Base-by-base conservation (phyloP, 2,113 vertebrate species). In the Scomber japonicus region DNA sequence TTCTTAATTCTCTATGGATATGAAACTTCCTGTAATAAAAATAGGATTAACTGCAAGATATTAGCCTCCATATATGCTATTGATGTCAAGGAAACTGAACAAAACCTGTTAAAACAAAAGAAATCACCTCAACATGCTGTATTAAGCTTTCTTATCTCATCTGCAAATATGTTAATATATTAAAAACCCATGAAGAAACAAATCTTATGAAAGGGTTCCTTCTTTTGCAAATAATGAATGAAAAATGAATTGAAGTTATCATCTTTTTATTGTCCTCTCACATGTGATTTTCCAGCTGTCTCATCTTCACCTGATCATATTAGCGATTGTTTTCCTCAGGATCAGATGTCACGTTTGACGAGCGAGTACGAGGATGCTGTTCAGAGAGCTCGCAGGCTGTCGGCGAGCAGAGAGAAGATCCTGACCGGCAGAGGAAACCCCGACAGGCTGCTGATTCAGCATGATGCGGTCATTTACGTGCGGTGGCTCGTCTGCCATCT, bases 401-500 rank as follows among this genome's bases (percentile, higher is more conserved):
- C 95, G 1, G 80, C 9, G 0, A 90, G 93, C 66, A 84, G 86
- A 77, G 94, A 94, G 78, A 92, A 84, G 79, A 85, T 95, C 35
- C 90, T 96, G 53, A 77, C 57, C 1, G 90, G 92, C 69, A 90
- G 81, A 59, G 94, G 80, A 76, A 94, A 85, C 77, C 64, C 64
- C 0, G 17, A 88, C 40, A 81, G 66, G 65, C 69, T 84, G 55
- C 86, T 95, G 75, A 94, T 86, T 3, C 84, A 65, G 80, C 95
- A 95, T 40, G 95, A 96, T 40, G 78, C 94, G 70, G 31, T 88
- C 44, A 93, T 96, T 80, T 95, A 95, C 51, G 92, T 90, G 2
- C 87, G 64, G 49, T 95, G 95, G 93, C 80, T 96, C 45, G 63
- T 95, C 75, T 96, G 93, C 71, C 94, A 95, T 35, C 74, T 97